Evolutionary conservation across 2,888 invertebrate species (phyloP), one percentile per base, ranked within the genome.

Genomic region (Xestia rhomboidea): DNA sequence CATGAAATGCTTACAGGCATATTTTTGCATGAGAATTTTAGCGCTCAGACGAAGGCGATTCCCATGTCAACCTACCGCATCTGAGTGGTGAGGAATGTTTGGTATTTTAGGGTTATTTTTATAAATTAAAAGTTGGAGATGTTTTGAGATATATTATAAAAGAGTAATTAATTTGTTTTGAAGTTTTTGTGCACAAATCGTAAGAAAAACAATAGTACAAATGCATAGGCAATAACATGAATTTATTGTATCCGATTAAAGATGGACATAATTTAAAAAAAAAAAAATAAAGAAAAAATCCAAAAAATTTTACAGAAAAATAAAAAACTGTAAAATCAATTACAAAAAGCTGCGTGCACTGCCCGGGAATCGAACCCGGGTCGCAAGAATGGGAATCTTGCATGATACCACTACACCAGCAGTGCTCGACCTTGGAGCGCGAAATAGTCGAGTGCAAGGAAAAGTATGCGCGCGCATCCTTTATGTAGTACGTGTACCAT

Each of bases 321-420:
- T 0, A 0, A 66, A 15, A 54, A 30, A 21, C 2, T 7, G 1
- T 18, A 41, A 38, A 13, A 11, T 15, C 38, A 60, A 49, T 57
- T 11, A 1, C 13, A 77, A 82, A 86, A 82, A 73, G 21, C 7
- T 0, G 7, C 0, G 0, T 88, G 88, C 88, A 88, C 88, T 88
- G 88, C 87, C 87, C 89, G 85, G 87, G 87, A 88, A 88, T 88
- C 85, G 98, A 99, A 99, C 98, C 98, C 98, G 98, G 98, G 98
- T 98, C 98, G 98, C 98, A 98, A 98, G 98, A 98, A 98, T 98
- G 98, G 98, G 98, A 98, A 98, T 98, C 98, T 98, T 98, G 98
- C 98, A 98, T 98, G 98, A 98, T 98, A 98, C 98, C 99, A 98
- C 98, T 99, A 98, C 98, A 98, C 98, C 98, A 98, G 98, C 98